Evolutionary conservation across 2,888 invertebrate species (phyloP).

Genomic region (Odontocerum albicorne): DNA sequence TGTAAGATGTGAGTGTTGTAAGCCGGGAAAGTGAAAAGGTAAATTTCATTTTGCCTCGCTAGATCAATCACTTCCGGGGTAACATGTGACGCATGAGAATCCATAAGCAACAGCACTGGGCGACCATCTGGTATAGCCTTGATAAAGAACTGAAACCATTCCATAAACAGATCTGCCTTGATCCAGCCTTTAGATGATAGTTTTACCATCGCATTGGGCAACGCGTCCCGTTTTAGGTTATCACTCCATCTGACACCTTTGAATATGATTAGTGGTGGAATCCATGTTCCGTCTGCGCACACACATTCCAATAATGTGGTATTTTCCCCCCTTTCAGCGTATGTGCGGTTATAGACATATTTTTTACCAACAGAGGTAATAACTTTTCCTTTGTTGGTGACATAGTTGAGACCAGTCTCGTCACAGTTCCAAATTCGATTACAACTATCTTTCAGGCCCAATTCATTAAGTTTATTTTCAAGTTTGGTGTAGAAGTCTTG

Average conservation of each 20-base stretch:
- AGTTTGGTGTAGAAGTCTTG: slow-evolving; percentile 31
- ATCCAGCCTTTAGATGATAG: neutral
- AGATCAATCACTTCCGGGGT: slow-evolving; percentile 14
- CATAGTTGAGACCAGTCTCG: slow-evolving; percentile 36
- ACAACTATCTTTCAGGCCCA: slow-evolving; percentile 15
- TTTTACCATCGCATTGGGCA: slow-evolving; percentile 37
- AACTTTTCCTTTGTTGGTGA: slow-evolving; percentile 34
- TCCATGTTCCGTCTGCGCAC: slow-evolving; percentile 10
- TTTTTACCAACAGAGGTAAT: slow-evolving; percentile 31
- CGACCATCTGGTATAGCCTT: slow-evolving; percentile 20
- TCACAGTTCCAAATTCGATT: slow-evolving; percentile 24
- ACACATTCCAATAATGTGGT: slow-evolving; percentile 35
- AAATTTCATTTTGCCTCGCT: slow-evolving; percentile 13
- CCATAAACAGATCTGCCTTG: slow-evolving; percentile 37
- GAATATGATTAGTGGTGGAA: slow-evolving; percentile 27
- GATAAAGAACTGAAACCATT: slow-evolving; percentile 17
- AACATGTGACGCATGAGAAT: slow-evolving; percentile 17
- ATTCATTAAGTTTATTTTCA: slow-evolving; percentile 17
- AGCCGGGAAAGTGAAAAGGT: slow-evolving; percentile 23
- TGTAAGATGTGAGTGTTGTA: slow-evolving; percentile 18
- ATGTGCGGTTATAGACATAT: slow-evolving; percentile 20
- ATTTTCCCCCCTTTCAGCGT: slow-evolving; percentile 36
- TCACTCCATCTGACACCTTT: slow-evolving; percentile 35
- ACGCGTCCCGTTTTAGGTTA: slow-evolving; percentile 33
- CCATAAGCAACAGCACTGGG: slow-evolving; percentile 24